A percentile compares a stretch with the other conserved stretches of the same genome.
Evolutionary conservation across 2,888 invertebrate species (phyloP).

Genomic region (Rhodophaea formosa): DNA sequence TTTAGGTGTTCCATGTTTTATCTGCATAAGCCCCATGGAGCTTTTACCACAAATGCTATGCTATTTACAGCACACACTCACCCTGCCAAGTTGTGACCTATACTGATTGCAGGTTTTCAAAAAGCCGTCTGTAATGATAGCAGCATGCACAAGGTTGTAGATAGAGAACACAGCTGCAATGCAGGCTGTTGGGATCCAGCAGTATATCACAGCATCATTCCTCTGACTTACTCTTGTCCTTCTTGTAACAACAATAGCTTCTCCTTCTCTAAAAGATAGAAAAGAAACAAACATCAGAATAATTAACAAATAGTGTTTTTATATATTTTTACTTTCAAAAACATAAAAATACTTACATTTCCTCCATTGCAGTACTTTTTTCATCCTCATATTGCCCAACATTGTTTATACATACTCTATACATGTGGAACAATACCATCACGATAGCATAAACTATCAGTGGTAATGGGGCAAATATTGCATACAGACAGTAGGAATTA

Average conservation of each 20-base stretch:
- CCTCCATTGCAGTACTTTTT: slow-evolving; percentile 68
- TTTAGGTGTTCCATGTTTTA: too few relatives aligned
- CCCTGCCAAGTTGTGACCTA: slow-evolving; percentile 83
- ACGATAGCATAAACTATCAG: slow-evolving; percentile 83
- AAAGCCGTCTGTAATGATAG: slow-evolving; percentile 87
- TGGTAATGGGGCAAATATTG: slow-evolving; percentile 84
- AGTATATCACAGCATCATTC: slow-evolving; percentile 82
- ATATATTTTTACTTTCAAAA: too few relatives aligned
- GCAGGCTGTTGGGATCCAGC: slow-evolving; percentile 85
- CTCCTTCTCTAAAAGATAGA: slow-evolving; percentile 81
- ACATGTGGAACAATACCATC: slow-evolving; percentile 85
- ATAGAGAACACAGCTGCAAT: slow-evolving; percentile 83
- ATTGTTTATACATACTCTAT: slow-evolving; percentile 83
- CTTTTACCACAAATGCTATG: not conserved
- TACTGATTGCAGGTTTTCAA: slow-evolving; percentile 89
- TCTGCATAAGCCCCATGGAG: too few relatives aligned
- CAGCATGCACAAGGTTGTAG: slow-evolving; percentile 85
- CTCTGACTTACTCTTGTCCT: slow-evolving; percentile 81
- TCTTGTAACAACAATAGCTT: slow-evolving; percentile 83
- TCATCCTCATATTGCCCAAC: slow-evolving; percentile 77
- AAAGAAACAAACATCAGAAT: too few relatives aligned
- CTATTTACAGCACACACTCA: slow-evolving; percentile 33
- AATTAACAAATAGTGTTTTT: too few relatives aligned
- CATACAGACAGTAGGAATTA: slow-evolving; percentile 83
- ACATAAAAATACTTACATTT: slow-evolving; percentile 62